Base-by-base conservation (phyloP, 2,113 vertebrate species). In the Burhinus bistriatus region DNA sequence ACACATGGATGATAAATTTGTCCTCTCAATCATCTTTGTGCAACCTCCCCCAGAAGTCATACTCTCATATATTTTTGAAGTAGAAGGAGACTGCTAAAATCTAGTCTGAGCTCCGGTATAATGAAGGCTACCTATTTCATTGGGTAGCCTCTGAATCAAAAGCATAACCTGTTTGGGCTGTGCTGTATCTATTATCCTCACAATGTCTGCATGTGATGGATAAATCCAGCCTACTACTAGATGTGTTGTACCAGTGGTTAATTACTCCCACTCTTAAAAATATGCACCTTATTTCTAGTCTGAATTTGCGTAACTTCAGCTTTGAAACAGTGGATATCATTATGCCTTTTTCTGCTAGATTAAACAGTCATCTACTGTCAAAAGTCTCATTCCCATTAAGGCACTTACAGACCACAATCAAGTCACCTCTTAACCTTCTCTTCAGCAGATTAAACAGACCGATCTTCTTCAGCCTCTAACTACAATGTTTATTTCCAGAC, bases 291-390 rank as follows among this genome's bases (percentile, higher is more conserved):
- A 78, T 76, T 95, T 96, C 80, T 64, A 78, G 57, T 34, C 47
- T 72, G 49, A 61, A 94, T 94, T 75, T 92, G 44, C 77, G 17
- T 52, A 69, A 86, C 27, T 90, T 87, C 26, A 81, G 11, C 40
- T 49, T 76, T 87, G 69, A 96, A 94, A 75, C 47, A 79, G 2
- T 92, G 44, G 47, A 69, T 82, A 69, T 79, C 73, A 78, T 92
- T 94, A 95, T 65, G 57, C 42, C 30, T 76, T 91, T 95, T 96
- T 87, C 86, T 91, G 59, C 57, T 87, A 96, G 72, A 93, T 86
- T 93, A 94, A 92, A 42, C n/a, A 93, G 86, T 65, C 75, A 81
- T 90, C 83, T 83, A 25, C 64, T 90, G 49, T 75, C 94, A 89
- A 71, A 94, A 94, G 36, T 69, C 45, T 94, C 52, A 52, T 94